Evolutionary conservation across 2,888 invertebrate species (phyloP).

Genomic region (Temnothorax ravouxi): DNA sequence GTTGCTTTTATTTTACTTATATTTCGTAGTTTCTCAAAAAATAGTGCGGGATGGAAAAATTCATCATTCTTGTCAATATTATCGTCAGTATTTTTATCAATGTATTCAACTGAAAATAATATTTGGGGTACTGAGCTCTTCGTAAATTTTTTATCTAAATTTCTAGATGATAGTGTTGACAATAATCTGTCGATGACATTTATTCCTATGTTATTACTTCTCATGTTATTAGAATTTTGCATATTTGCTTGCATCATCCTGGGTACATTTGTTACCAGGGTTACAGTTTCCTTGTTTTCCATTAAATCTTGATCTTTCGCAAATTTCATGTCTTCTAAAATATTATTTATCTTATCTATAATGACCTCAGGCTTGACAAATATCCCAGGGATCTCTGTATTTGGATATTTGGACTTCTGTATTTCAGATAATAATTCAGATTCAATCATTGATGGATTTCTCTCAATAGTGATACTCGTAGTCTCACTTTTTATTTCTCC

Average conservation of each 20-base stretch:
- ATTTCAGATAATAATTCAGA: background rate
- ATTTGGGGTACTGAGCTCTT: background rate
- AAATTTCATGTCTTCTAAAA: background rate
- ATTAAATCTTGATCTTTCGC: background rate
- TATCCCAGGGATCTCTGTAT: background rate
- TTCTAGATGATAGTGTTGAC: background rate
- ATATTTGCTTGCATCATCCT: background rate
- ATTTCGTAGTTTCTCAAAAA: background rate
- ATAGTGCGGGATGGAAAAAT: background rate
- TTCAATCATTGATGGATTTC: background rate
- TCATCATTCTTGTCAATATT: background rate
- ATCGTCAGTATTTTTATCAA: background rate
- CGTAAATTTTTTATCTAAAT: background rate
- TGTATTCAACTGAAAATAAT: background rate
- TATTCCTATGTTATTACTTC: background rate
- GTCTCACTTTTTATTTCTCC: constrained; percentile 22
- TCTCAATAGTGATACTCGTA: background rate
- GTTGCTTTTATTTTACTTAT: background rate
- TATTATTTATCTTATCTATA: constrained; percentile 14
- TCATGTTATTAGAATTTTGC: background rate
- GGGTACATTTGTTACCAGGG: background rate
- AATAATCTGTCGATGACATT: background rate
- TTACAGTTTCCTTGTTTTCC: background rate
- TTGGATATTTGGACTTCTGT: constrained; percentile 9
- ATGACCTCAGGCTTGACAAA: constrained; percentile 7